Base-by-base conservation (phyloP, 2,797 vertebrate species). In the Oreortyx pictus region DNA sequence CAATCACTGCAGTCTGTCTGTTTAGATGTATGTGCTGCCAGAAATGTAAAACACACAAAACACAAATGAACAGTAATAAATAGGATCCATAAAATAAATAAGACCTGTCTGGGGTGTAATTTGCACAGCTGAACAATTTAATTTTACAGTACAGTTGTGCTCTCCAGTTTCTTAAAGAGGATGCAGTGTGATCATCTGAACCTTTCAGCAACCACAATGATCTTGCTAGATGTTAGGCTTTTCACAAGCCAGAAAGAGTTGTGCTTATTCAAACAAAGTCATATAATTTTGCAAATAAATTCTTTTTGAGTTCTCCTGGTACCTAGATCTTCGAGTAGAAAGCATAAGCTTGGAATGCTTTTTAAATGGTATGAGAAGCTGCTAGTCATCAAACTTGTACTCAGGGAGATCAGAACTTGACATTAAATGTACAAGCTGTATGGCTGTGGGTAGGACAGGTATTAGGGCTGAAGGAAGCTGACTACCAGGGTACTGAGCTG, bases 51-150 rank as follows among this genome's bases (percentile, higher is more conserved):
- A 76, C 80, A 91, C 77, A 88, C 82, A 87, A 83, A 92, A 79
- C 89, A 83, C 62, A 95, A 93, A 95, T 93, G 93, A 96, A 95
- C 72, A 92, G 91, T 95, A 95, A 96, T 96, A 95, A 93, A 94
- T 95, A 95, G 93, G 77, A 94, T 92, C 89, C 92, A 95, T 96
- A 96, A 96, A 96, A 93, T 92, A 96, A 96, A 89, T 93, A 95
- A 95, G 87, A 82, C 92, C 85, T 95, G 85, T 94, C 96, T 95
- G 65, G 92, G 80, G 91, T 95, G 72, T 94, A 80, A 90, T 96
- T 95, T 96, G 74, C 87, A 84, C 89, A 82, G 94, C 23, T 86
- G 94, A 95, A 82, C 87, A 88, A 77, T 86, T 96, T 91, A 93
- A 86, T 95, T 94, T 95, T 95, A 91, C 89, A 71, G 74, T 82